Evolutionary conservation across 2,797 vertebrate species (phyloP), one percentile per base, ranked within the genome.

Genomic region (Stomatorhinus walkeri): DNA sequence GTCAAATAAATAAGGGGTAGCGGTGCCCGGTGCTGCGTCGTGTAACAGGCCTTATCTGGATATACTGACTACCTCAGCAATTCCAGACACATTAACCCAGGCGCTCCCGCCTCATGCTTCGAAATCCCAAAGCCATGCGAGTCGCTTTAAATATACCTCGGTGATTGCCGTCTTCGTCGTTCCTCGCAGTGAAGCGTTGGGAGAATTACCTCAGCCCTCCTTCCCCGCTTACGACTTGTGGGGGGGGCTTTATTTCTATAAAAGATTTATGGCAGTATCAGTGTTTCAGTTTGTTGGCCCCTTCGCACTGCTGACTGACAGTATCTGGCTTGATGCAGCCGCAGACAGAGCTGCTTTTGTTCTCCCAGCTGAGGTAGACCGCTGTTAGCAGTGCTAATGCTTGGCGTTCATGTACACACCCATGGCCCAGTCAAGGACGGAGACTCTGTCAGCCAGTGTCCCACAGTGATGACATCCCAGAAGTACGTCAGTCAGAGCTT

Each of bases 231-330:
- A 95, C 95, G 94, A 93, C 94, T 93, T 93, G 94, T 43, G 93
- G 93, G 95, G 94, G 94, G 94, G 94, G 94, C 95, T 95, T 96
- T 94, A 93, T 96, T 96, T 96, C 95, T 95, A 96, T 96, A 94
- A 95, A 96, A 95, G 95, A 96, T 96, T 91, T 95, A 96, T 96
- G 95, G 93, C 94, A 94, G 94, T 95, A 95, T 94, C 95, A 96
- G 95, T 96, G 95, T 95, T 94, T 92, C 92, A 92, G 94, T 90
- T 94, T 90, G 92, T 94, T 94, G 94, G 92, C 93, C 91, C 12
- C 93, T 92, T 94, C 93, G 93, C 90, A 83, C 91, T 84, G 4
- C 84, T 95, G 95, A 96, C 93, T 95, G 96, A 95, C 95, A 95
- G 94, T 95, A 95, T 95, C 95, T 94, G 93, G 94, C 93, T 94